Conservation (phyloP, 2,113 vertebrate genomes). For the Psophia crepitans region DNA sequence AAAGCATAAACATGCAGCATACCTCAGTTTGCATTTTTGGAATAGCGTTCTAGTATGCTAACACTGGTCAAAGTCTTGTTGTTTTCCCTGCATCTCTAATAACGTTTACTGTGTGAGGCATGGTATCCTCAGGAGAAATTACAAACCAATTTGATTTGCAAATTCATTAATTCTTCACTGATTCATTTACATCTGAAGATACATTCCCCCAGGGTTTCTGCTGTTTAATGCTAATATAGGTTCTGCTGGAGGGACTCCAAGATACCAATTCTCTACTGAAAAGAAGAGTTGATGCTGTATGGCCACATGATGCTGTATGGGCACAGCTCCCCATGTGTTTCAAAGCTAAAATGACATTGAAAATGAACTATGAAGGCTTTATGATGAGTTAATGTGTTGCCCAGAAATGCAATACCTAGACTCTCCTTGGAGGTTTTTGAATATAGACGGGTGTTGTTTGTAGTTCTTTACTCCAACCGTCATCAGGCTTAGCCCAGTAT, state of each 20-base stretch:
- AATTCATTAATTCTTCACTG: background rate
- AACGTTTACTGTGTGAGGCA: background rate
- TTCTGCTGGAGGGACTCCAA: background rate
- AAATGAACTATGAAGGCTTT: background rate
- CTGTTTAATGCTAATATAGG: background rate
- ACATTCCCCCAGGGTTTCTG: background rate
- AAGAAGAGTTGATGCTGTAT: background rate
- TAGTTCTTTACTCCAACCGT: background rate
- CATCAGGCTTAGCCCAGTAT: background rate
- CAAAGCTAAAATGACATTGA: background rate
- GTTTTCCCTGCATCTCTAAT: background rate
- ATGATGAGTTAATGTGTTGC: background rate
- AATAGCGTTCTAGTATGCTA: background rate
- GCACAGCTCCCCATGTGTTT: background rate
- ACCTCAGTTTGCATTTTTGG: background rate
- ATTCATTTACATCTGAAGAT: constrained; percentile 1
- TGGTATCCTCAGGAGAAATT: background rate
- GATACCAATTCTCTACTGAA: background rate
- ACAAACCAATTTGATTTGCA: background rate
- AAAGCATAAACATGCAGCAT: background rate
- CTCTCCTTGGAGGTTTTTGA: background rate
- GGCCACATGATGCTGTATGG: background rate
- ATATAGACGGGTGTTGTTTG: background rate
- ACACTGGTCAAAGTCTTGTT: background rate
- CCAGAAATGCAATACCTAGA: background rate